Evolutionary conservation across 2,888 invertebrate species (phyloP), one percentile per base, ranked within the genome.

Genomic region (Alsophila aescularia): DNA sequence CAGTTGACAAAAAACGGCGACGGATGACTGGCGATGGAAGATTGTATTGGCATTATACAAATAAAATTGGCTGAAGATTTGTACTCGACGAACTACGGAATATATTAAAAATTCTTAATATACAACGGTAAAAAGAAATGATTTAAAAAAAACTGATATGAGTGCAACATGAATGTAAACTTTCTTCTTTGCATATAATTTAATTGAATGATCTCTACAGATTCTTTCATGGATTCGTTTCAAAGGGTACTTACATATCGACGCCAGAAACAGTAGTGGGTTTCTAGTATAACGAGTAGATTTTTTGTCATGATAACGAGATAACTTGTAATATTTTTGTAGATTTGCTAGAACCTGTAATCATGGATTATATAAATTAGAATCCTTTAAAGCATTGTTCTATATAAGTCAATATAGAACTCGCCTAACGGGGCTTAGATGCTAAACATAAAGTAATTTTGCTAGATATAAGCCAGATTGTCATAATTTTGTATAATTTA

Each of bases 371-470:
- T 72, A 79, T 79, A 80, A 83, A 81, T 78, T 86, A 85, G 86
- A 81, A 81, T 81, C 77, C 78, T 75, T 77, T 81, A 83, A 80
- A 75, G 67, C 67, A 77, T 76, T 75, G 87, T 87, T 88, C 87
- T 87, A 87, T 85, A 83, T 76, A 75, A 73, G 69, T 52, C 68
- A 71, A 77, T 83, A 81, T 83, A 83, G 84, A 82, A 85, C 81
- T 81, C 83, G 83, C 77, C 87, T 90, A 90, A 89, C 90, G 90
- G 90, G 90, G 90, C 90, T 90, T 91, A 91, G 90, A 82, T 90
- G 90, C 91, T 91, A 91, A 85, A 81, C 63, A 79, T 75, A 69
- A 77, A 77, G 79, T 85, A 84, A 80, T 73, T 77, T 79, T 79
- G 83, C 81, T 83, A 83, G 82, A 76, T 77, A 67, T 73, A 71